phyloP scores from a whole-genome alignment of 2,113 vertebrate genomes.

The Sorex araneus region DNA sequence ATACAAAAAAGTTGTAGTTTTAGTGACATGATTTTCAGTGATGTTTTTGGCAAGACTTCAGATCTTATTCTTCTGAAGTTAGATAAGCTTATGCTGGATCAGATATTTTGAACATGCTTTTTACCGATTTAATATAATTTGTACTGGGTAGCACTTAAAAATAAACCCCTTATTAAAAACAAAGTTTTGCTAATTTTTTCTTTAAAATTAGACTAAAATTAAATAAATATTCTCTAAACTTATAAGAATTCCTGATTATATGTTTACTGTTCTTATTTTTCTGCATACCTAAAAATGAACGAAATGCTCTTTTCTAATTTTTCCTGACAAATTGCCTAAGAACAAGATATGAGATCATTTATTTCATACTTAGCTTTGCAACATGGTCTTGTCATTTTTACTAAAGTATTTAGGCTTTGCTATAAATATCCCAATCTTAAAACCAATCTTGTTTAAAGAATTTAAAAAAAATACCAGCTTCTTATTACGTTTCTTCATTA shows the following conservation, averaged over 20 bases:
- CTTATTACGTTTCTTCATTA: background rate
- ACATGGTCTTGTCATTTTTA: background rate
- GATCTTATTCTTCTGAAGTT: background rate
- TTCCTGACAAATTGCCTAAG: background rate
- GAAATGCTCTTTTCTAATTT: background rate
- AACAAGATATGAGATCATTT: background rate
- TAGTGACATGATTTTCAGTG: background rate
- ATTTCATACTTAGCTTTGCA: background rate
- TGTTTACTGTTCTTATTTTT: conserved; percentile 3
- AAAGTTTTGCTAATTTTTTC: background rate
- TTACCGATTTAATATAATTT: background rate
- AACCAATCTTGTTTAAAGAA: background rate
- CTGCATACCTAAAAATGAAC: background rate
- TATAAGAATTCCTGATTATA: background rate
- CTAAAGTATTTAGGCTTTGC: background rate
- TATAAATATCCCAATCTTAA: conserved; percentile 10
- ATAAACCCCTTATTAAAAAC: background rate
- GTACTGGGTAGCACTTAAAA: background rate
- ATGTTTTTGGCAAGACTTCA: background rate
- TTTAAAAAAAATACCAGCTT: background rate
- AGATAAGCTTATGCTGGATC: background rate
- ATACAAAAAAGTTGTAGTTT: background rate
- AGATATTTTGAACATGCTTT: background rate
- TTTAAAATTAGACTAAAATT: conserved; percentile 34
- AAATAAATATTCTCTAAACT: conserved; percentile 5